Conservation (phyloP, 2,888 invertebrate genomes). For the Agonopterix heracliana region DNA sequence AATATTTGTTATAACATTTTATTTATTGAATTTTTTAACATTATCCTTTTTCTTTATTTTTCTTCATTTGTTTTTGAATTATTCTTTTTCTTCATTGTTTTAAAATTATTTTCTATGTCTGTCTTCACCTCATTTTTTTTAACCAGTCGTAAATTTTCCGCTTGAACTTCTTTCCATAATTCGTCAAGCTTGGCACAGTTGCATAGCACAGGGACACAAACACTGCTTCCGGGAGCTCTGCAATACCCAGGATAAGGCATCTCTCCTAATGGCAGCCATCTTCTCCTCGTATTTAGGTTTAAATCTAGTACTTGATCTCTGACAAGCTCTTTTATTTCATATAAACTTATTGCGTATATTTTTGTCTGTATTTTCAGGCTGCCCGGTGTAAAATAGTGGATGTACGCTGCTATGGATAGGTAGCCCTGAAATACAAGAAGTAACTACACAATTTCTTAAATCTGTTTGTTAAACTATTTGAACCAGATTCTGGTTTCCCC, state of each 20-base stretch:
- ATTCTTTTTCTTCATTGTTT: no score
- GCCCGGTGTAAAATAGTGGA: slow-evolving; percentile 46
- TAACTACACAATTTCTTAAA: no score
- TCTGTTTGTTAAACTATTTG: no score
- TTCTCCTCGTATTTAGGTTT: slow-evolving; percentile 21
- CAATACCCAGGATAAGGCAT: slow-evolving; percentile 63
- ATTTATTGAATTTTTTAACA: no score
- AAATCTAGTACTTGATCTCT: neutral
- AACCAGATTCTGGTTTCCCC: no score
- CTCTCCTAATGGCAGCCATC: slow-evolving; percentile 48
- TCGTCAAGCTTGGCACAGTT: slow-evolving; percentile 42
- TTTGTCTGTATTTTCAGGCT: slow-evolving; percentile 34
- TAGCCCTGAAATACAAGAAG: slow-evolving; percentile 33
- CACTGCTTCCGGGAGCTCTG: slow-evolving; percentile 42
- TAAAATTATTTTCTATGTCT: no score
- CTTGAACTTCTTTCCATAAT: slow-evolving; percentile 30
- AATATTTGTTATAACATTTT: no score
- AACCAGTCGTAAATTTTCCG: neutral
- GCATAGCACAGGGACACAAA: slow-evolving; percentile 45
- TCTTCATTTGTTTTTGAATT: no score
- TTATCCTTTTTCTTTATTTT: no score
- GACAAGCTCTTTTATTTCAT: neutral
- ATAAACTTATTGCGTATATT: slow-evolving; percentile 17
- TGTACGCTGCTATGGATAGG: slow-evolving; percentile 35
- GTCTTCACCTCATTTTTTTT: no score